Evolutionary conservation across 53 echinoderm and acorn worm genomes (phyloP).

Genomic region (Zoroaster sp.): DNA sequence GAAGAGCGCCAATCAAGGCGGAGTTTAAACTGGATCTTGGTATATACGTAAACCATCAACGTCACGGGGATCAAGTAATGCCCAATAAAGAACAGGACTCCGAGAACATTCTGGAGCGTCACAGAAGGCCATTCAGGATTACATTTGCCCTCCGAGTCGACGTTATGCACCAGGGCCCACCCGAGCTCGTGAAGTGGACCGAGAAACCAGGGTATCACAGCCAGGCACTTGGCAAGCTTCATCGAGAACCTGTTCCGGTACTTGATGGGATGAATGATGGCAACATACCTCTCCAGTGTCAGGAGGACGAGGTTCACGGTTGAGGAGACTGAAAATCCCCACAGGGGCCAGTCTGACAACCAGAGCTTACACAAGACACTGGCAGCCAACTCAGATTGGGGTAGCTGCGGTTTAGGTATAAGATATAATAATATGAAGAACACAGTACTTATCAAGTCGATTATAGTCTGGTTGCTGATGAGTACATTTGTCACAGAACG

Average conservation of each 20-base stretch:
- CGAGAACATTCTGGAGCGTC: constrained; percentile 51
- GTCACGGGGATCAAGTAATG: constrained; percentile 79
- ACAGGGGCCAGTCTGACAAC: constrained; percentile 80
- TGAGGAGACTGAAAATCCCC: constrained; percentile 77
- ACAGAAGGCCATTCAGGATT: constrained; percentile 61
- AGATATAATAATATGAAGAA: constrained; percentile 73
- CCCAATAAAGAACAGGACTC: constrained; percentile 68
- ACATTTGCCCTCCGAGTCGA: constrained; percentile 47
- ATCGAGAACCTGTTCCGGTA: constrained; percentile 73
- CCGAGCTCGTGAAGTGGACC: constrained; percentile 79
- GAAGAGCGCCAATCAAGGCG: constrained; percentile 34
- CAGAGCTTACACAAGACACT: constrained; percentile 74
- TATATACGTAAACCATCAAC: constrained; percentile 86
- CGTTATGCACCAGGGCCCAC: constrained; percentile 68
- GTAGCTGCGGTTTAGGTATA: constrained; percentile 49
- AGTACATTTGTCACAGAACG: constrained; percentile 76
- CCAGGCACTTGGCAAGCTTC: constrained; percentile 66
- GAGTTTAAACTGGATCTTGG: constrained; percentile 54
- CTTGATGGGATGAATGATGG: constrained; percentile 77
- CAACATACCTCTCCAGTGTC: constrained; percentile 78
- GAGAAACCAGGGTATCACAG: constrained; percentile 66
- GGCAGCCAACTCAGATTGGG: constrained; percentile 2
- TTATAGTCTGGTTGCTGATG: constrained; percentile 78
- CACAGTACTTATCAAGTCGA: constrained; percentile 74
- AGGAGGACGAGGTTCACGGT: constrained; percentile 82